These are phyloP conservation scores for Acarapis woodi DNA, from an alignment of 1,140 invertebrate genomes.

Conservation along the genomic window DNA sequence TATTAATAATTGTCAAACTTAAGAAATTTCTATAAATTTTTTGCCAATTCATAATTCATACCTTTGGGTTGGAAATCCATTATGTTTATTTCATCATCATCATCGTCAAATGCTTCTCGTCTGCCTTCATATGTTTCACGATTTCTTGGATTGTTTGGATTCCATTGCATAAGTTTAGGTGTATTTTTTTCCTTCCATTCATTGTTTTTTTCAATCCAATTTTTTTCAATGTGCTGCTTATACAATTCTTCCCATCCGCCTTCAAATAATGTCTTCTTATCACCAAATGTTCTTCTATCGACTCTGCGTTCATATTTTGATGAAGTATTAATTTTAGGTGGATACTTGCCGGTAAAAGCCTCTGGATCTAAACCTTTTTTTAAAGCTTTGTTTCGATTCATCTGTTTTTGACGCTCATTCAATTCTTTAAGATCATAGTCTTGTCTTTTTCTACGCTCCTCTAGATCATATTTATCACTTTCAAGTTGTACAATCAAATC, in stretches of 20 bases:
- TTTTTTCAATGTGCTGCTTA: slow-evolving; percentile 9
- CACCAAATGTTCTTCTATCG: slow-evolving; percentile 21
- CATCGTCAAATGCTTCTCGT: slow-evolving; percentile 8
- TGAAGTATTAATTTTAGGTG: slow-evolving; percentile 27
- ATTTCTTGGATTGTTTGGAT: slow-evolving; percentile 12
- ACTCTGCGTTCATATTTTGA: slow-evolving; percentile 27
- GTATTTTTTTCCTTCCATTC: slow-evolving; percentile 12
- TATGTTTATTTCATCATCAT: slow-evolving; percentile 6
- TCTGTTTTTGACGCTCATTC: slow-evolving; percentile 20
- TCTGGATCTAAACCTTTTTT: slow-evolving; percentile 19
- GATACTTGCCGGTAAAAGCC: slow-evolving; percentile 77
- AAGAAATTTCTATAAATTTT: too few relatives aligned
- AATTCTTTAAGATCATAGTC: slow-evolving; percentile 53
- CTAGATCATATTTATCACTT: slow-evolving; percentile 97
- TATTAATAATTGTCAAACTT: too few relatives aligned
- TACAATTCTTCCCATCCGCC: slow-evolving; percentile 15
- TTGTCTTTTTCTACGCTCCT: slow-evolving; percentile 93
- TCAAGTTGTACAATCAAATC: slow-evolving; percentile 77
- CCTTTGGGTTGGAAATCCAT: slow-evolving; percentile 1
- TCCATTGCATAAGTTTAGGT: slow-evolving; percentile 12
- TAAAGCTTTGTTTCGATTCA: slow-evolving; percentile 18
- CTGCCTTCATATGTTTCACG: slow-evolving; percentile 12
- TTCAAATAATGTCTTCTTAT: slow-evolving; percentile 20
- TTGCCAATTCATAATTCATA: too few relatives aligned
- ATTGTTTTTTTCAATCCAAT: slow-evolving; percentile 13